Base-by-base conservation (phyloP, 2,888 invertebrate species). In the Corythucha ciliata region DNA sequence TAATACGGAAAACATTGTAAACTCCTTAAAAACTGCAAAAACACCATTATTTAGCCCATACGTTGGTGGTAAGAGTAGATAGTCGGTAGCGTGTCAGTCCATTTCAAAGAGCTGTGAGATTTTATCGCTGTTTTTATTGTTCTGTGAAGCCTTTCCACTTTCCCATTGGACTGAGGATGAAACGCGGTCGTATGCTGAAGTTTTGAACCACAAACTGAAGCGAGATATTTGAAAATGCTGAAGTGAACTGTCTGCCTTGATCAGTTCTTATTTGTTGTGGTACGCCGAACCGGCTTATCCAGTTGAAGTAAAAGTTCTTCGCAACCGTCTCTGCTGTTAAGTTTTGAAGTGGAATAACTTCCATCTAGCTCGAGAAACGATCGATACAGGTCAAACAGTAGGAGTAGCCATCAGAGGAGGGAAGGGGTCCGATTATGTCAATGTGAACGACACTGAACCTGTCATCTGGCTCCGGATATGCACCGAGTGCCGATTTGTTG, bases 371-470 rank as follows among this genome's bases (percentile, higher is more conserved):
- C 0, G 68, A 66, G 37, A 58, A 62, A 1, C 64, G 27, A 41
- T 68, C 64, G 8, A 66, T 61, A 8, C 61, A 60, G 0, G 68
- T 67, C 1, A 69, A 59, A 18, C 62, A 63, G 51, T 67, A 68
- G 5, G 57, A 52, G 42, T 55, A 61, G 8, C 62, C 65, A 12
- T 60, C 34, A 1, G 62, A 62, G 2, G 50, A 10, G n/a, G 68
- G 66, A 10, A 70, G 52, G 0, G 69, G 69, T 2, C 69, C 68
- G 2, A 72, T 63, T 3, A 72, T 58, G 57, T 72, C 69, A 2
- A 72, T 61, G 57, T 71, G 68, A 4, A 70, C 59, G 48, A 68
- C 67, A 6, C 60, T 53, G 57, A 71, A 69, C n/a, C 66, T 56
- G 6, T 47, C 52, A 42, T 59, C 53, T 12, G 64, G 60, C 18